Conservation (phyloP, 2,113 vertebrate species). For the Thalassarche chlororhynchos region DNA sequence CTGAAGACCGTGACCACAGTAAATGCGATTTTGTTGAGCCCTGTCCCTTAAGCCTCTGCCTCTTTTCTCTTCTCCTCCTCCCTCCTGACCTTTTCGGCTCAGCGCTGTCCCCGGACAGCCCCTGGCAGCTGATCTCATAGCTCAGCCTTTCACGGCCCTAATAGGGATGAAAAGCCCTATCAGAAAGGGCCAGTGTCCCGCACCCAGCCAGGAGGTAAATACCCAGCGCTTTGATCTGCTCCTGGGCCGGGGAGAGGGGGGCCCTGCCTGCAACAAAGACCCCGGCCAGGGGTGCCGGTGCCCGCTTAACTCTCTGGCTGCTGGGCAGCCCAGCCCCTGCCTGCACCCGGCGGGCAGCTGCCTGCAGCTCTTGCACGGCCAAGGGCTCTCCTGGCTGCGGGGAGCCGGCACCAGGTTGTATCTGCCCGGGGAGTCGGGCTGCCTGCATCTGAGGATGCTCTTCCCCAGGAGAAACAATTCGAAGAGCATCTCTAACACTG, state of each 20-base stretch:
- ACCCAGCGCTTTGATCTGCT: constrained; percentile 56
- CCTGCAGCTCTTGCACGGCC: neutral
- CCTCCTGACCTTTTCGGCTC: constrained; percentile 66
- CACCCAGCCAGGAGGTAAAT: constrained; percentile 49
- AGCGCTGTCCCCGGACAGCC: constrained; percentile 39
- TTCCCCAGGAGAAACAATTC: neutral
- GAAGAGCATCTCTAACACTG: neutral
- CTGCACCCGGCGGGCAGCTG: neutral
- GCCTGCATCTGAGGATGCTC: neutral
- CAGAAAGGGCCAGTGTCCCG: constrained; percentile 47
- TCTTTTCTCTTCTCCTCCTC: constrained; percentile 69
- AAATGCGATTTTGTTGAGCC: constrained; percentile 73
- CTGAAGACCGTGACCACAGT: constrained; percentile 69
- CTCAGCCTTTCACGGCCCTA: constrained; percentile 62
- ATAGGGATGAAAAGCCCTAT: constrained; percentile 61
- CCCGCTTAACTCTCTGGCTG: neutral
- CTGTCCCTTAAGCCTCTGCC: constrained; percentile 59
- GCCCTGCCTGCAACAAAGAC: neutral
- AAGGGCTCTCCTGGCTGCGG: neutral
- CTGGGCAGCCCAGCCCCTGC: neutral
- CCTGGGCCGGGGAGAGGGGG: neutral
- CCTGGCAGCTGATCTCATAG: constrained; percentile 66
- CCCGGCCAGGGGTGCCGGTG: neutral
- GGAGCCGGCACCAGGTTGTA: neutral
- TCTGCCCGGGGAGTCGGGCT: rapidly evolving